phyloP scores from a whole-genome alignment of 2,113 vertebrate species.

The Chamaea fasciata region DNA sequence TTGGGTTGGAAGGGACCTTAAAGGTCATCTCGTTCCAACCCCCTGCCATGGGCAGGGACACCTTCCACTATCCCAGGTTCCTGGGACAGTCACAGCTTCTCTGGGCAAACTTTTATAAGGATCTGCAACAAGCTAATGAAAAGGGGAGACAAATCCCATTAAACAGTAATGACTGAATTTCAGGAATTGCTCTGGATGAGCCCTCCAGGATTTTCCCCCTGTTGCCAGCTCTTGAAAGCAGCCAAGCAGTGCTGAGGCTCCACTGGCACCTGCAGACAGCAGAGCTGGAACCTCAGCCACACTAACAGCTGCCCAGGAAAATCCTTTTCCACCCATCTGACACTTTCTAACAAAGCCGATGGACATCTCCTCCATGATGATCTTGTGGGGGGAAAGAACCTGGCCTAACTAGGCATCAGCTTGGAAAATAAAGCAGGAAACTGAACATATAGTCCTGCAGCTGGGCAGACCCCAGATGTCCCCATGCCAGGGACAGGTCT shows the following conservation, averaged over 20 bases:
- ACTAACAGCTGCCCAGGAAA: not conserved
- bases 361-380: not conserved
- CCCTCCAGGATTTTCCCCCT: not conserved
- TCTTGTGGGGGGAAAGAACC: rapidly evolving
- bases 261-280: not conserved
- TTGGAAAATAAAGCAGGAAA: not conserved
- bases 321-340: not conserved
- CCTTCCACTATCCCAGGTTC: not conserved
- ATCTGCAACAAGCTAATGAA: not conserved
- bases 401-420: not conserved
- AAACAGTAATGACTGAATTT: not conserved
- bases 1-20: not conserved
- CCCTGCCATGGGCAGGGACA: not conserved
- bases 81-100: not conserved
- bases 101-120: not conserved
- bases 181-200: not conserved
- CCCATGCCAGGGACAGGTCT: not conserved
- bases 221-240: not conserved
- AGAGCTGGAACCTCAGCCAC: not conserved
- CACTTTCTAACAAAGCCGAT: not conserved
- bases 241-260: not conserved
- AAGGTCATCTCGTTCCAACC: not conserved
- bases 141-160: not conserved
- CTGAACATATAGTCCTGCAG: rapidly evolving
- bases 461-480: not conserved